These are phyloP conservation scores for Ispidina lecontei DNA, from an alignment of 2,797 vertebrate genomes.

Conservation along the genomic window DNA sequence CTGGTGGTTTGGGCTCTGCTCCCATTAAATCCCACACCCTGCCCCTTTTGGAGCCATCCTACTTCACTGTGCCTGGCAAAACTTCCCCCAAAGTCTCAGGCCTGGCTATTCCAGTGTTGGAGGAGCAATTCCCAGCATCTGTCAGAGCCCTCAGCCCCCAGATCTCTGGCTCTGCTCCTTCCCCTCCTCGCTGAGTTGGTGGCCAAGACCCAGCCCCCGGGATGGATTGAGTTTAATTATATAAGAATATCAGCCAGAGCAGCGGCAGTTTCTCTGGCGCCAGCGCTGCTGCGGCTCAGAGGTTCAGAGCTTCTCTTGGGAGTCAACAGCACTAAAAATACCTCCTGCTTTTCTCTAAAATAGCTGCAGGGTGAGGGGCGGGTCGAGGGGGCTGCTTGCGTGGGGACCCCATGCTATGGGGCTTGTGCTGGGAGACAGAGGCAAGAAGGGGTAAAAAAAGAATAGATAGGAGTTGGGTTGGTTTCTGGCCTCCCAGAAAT, in stretches of 20 bases:
- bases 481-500: not conserved
- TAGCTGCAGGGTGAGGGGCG: constrained; percentile 18
- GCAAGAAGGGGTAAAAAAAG: not conserved
- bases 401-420: not conserved
- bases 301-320: constrained; percentile 44
- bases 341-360: constrained; percentile 44
- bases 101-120: not conserved
- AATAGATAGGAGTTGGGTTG: not conserved
- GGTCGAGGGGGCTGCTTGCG: not conserved
- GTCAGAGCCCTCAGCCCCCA: not conserved
- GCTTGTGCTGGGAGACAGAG: not conserved
- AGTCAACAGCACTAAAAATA: constrained; percentile 68
- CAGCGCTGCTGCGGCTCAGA: constrained; percentile 48
- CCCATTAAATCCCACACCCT: not conserved
- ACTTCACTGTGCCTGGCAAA: not conserved
- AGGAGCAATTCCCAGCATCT: constrained; percentile 29
- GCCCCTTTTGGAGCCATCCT: not conserved
- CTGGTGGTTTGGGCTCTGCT: not conserved
- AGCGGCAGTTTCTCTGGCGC: constrained; percentile 62
- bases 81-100: not conserved
- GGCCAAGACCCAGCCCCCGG: constrained; percentile 59
- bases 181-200: constrained; percentile 46
- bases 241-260: constrained; percentile 67
- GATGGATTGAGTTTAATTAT: constrained; percentile 73
- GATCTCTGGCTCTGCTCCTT: constrained; percentile 30